Conservation (phyloP, 2,113 vertebrate genomes). For the Xenus cinereus region DNA sequence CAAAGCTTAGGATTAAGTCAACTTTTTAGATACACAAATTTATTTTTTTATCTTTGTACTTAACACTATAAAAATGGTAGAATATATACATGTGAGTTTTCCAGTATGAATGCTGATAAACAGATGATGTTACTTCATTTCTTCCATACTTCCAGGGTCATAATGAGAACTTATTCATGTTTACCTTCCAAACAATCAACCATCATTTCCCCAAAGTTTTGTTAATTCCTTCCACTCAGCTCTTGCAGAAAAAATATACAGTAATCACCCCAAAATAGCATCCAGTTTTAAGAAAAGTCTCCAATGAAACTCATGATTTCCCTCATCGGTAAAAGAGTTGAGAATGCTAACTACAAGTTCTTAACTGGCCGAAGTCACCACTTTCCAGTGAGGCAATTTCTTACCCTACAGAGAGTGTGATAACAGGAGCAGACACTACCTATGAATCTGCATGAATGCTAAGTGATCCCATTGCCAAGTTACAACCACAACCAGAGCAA, state of each 20-base stretch:
- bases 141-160: neutral
- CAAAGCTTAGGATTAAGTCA: neutral
- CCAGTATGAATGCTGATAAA: neutral
- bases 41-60: neutral
- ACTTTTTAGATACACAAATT: neutral
- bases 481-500: neutral
- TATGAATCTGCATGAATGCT: neutral
- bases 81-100: neutral
- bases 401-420: neutral
- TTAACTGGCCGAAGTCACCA: neutral
- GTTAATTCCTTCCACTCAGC: neutral
- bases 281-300: neutral
- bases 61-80: neutral
- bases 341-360: neutral
- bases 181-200: neutral
- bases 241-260: neutral
- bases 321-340: neutral
- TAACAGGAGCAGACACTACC: neutral
- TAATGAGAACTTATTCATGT: neutral
- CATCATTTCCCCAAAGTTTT: neutral
- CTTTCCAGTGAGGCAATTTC: neutral
- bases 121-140: neutral
- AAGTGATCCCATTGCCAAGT: neutral
- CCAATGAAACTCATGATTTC: neutral
- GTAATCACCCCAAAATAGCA: neutral